phyloP scores from a whole-genome alignment of 2,888 invertebrate species.

The Ptilodon capucinus region DNA sequence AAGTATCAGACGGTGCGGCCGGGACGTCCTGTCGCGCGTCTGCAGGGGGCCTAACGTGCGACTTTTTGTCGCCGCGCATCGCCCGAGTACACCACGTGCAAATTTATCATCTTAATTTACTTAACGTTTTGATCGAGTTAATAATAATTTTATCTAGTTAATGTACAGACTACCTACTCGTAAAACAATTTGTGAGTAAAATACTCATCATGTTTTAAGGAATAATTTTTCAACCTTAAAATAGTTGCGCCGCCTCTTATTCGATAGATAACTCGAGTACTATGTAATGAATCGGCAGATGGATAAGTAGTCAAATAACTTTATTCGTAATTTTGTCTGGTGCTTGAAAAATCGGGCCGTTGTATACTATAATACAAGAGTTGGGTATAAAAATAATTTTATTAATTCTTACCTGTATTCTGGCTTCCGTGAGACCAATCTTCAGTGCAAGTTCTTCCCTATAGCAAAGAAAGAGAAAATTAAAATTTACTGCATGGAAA shows the following conservation, averaged over 20 bases:
- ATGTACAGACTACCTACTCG: conserved; percentile 22
- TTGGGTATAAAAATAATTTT: not conserved
- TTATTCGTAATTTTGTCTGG: too few species aligned
- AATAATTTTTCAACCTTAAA: too few species aligned
- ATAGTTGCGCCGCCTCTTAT: too few species aligned
- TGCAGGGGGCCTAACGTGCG: conserved; percentile 52
- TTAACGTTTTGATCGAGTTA: conserved; percentile 24
- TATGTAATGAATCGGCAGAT: too few species aligned
- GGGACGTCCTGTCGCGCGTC: conserved; percentile 44
- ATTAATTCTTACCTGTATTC: conserved; percentile 92
- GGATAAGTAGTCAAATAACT: too few species aligned
- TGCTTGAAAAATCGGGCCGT: too few species aligned
- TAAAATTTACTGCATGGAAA: conserved; percentile 1
- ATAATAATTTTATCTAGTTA: conserved; percentile 18
- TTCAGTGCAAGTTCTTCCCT: conserved; percentile 97
- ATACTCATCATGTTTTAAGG: too few species aligned
- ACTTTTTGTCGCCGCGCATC: conserved; percentile 52
- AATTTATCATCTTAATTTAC: conserved; percentile 37
- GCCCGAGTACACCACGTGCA: conserved; percentile 14
- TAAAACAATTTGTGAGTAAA: too few species aligned
- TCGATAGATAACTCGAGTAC: too few species aligned
- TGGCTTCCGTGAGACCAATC: conserved; percentile 96
- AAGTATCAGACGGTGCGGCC: conserved; percentile 23
- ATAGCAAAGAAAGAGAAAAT: conserved; percentile 73
- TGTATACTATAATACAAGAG: not conserved